These are phyloP conservation scores for Lithophane semibrunnea DNA, from an alignment of 2,888 invertebrate genomes.

Conservation along the genomic window DNA sequence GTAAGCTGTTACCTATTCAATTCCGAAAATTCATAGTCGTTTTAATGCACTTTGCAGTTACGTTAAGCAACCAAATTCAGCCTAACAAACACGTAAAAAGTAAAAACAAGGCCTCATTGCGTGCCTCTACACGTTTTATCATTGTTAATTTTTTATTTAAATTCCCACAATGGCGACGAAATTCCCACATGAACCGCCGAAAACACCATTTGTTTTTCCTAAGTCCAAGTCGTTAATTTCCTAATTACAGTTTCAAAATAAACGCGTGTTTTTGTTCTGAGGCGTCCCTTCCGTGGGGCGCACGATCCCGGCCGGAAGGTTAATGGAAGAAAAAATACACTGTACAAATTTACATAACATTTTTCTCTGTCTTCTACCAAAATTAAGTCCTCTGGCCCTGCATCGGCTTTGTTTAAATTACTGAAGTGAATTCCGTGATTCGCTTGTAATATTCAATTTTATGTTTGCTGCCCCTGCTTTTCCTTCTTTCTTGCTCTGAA, in stretches of 20 bases:
- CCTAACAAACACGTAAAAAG: constrained; percentile 5
- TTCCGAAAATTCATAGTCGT: not conserved
- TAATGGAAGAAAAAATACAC: constrained; percentile 89
- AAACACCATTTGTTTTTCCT: constrained; percentile 84
- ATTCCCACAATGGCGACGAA: constrained; percentile 76
- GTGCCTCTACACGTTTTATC: constrained; percentile 56
- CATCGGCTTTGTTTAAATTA: constrained; percentile 88
- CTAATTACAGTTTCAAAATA: constrained; percentile 88
- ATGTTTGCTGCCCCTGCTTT: constrained; percentile 69
- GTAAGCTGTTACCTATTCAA: not conserved
- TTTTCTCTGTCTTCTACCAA: constrained; percentile 85
- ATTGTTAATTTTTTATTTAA: constrained; percentile 75
- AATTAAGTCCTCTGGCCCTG: constrained; percentile 86
- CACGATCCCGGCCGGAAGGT: constrained; percentile 83
- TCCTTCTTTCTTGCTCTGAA: constrained; percentile 58
- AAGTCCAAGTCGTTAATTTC: constrained; percentile 88
- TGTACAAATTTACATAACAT: constrained; percentile 90
- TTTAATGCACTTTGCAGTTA: not conserved
- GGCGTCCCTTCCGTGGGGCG: constrained; percentile 78
- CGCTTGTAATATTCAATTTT: constrained; percentile 81
- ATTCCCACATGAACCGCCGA: constrained; percentile 80
- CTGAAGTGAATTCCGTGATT: constrained; percentile 85
- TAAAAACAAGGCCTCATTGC: constrained; percentile 39
- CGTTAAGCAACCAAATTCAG: not conserved
- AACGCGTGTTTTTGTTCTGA: constrained; percentile 85